Base-by-base conservation (phyloP, 2,888 invertebrate species). In the Drosophila maculinotata region DNA sequence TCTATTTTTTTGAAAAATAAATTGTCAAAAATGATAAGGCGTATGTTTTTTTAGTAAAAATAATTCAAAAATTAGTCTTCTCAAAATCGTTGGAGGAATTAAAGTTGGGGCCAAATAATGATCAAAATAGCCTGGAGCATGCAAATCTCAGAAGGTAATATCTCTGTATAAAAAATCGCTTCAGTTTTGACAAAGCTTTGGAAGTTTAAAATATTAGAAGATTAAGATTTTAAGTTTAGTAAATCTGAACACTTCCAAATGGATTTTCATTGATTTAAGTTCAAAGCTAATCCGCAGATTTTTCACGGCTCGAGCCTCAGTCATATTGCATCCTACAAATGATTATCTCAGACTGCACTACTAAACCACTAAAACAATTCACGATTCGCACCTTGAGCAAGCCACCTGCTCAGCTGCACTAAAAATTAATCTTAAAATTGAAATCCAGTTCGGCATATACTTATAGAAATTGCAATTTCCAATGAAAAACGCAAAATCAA, bases 301-400 rank as follows among this genome's bases (percentile, higher is more conserved):
- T 31, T 31, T 31, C 45, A 31, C 17, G 30, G 23, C 20, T 39
- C 49, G 38, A 47, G 5, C 2, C 8, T 12, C 14, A 25, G 15
- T 17, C n/a, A n/a, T n/a, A n/a, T 20, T 20, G 20, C 14, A 1
- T 26, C 23, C 5, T 33, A n/a, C 6, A 31, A 35, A 35, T 23
- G 7, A 3, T 33, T n/a, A 26, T 25, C 17, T 25, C 33, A 10
- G 7, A 5, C 10, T 78, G 86, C 53, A 60, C 74, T 79, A 82
- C 75, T 89, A 84, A 89, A 80, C 89, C 85, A 86, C 86, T 89
- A 84, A 89, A 84, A 65, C 64, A 52, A 65, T 84, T 88, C 70
- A 69, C 74, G 71, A 69, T 51, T 87, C 67, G 60, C 69, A 85
- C 69, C 58, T 64, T 20, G 14, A 17, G 1, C 10, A 1, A 9